phyloP scores from a whole-genome alignment of 2,888 invertebrate genomes.

The Ornithoptera alexandrae region DNA sequence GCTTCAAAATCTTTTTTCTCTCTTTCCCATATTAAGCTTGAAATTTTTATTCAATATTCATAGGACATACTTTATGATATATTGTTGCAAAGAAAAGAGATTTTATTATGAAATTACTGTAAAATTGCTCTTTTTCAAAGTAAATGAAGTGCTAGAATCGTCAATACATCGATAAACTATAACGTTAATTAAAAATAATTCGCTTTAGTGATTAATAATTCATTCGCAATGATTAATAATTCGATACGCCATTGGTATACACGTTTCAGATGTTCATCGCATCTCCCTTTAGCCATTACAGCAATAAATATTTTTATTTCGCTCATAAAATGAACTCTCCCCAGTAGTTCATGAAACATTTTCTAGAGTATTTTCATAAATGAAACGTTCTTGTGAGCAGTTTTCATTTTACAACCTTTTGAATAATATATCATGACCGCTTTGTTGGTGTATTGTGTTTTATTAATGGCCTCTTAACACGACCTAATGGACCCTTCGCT shows the following conservation, averaged over 20 bases:
- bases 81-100: no score
- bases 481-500: conserved; percentile 33
- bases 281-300: conserved; percentile 12
- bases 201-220: conserved; percentile 6
- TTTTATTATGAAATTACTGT: no score
- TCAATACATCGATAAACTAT: neutral
- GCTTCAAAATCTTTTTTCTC: no score
- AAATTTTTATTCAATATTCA: no score
- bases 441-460: conserved; percentile 39
- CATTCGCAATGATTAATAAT: conserved; percentile 6
- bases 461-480: conserved; percentile 43
- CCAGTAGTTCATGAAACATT: conserved; percentile 28
- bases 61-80: no score
- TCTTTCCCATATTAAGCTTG: no score
- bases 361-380: conserved; percentile 41
- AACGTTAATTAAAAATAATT: neutral
- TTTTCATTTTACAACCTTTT: conserved; percentile 43
- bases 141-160: no score
- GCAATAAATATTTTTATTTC: conserved; percentile 24
- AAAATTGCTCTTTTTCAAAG: no score
- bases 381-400: conserved; percentile 41
- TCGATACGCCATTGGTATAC: conserved; percentile 8
- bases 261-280: conserved; percentile 13
- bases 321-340: conserved; percentile 25
- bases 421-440: conserved; percentile 44